These are phyloP conservation scores for Buteo buteo DNA, from an alignment of 2,113 vertebrate species.

Conservation along the genomic window DNA sequence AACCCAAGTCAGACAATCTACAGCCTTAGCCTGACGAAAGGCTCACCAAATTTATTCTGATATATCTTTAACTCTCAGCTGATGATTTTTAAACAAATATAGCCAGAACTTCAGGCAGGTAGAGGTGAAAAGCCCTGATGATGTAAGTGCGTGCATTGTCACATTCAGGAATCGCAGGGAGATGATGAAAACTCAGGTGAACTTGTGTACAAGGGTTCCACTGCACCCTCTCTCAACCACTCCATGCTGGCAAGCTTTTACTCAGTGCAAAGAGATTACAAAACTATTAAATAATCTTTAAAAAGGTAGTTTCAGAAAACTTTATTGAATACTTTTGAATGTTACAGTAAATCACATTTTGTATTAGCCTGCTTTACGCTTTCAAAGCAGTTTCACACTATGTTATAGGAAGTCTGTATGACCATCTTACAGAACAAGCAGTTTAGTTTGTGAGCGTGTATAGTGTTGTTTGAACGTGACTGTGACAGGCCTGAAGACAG, in stretches of 20 bases:
- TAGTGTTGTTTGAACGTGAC: not conserved
- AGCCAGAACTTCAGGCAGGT: not conserved
- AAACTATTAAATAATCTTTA: not conserved
- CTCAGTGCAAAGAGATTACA: not conserved
- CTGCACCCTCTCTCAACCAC: not conserved
- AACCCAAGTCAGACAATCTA: not conserved
- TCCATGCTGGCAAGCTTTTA: not conserved
- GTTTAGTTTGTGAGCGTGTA: not conserved
- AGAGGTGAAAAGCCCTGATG: not conserved
- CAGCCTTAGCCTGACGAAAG: not conserved
- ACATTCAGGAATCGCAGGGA: not conserved
- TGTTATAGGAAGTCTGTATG: not conserved
- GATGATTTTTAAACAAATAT: not conserved
- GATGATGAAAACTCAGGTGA: not conserved
- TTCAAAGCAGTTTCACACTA: not conserved
- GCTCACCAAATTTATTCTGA: not conserved
- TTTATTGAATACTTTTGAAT: slow-evolving; percentile 27
- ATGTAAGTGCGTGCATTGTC: not conserved
- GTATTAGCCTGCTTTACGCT: not conserved
- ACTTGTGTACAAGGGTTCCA: not conserved
- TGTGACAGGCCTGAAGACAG: not conserved
- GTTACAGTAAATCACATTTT: not conserved
- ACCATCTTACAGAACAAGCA: not conserved
- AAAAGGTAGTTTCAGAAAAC: not conserved
- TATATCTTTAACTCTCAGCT: not conserved